A percentile compares a stretch with the other conserved stretches of the same genome.
These are phyloP conservation scores for Nesogale talazaci DNA, from an alignment of 2,113 vertebrate species.

Conservation along the genomic window DNA sequence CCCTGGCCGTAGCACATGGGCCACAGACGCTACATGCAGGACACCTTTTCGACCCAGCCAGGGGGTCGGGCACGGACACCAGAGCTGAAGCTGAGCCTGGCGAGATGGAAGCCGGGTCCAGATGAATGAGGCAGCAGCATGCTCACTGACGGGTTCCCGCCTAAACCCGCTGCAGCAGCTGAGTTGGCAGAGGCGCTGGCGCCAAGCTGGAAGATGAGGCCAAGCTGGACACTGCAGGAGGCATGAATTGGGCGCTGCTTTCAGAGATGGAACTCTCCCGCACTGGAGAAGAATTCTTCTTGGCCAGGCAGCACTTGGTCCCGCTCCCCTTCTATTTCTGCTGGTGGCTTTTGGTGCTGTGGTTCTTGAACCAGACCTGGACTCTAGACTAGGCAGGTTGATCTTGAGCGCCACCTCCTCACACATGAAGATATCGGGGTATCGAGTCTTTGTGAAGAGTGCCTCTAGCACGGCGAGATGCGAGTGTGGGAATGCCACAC, in stretches of 20 bases:
- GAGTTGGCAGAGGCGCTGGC: slow-evolving; percentile 84
- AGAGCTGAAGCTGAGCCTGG: slow-evolving; percentile 90
- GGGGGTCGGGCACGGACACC: slow-evolving; percentile 89
- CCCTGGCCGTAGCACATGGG: slow-evolving; percentile 96
- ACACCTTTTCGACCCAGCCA: slow-evolving; percentile 92
- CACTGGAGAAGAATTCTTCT: slow-evolving; percentile 97
- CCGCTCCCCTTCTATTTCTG: slow-evolving; percentile 94
- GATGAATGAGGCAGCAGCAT: slow-evolving; percentile 94
- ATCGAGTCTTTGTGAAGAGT: slow-evolving; percentile 94
- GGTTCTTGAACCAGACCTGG: slow-evolving; percentile 99
- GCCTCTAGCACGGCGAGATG: slow-evolving; percentile 94
- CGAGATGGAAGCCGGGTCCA: slow-evolving; percentile 98
- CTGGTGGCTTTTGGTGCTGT: slow-evolving; percentile 97
- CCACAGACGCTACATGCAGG: slow-evolving; percentile 96
- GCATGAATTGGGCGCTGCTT: slow-evolving; percentile 98
- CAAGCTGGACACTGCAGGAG: slow-evolving; percentile 94
- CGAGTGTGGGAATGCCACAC: slow-evolving; percentile 94
- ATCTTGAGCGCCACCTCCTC: slow-evolving; percentile 99
- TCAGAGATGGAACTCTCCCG: slow-evolving; percentile 97
- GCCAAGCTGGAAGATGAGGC: slow-evolving; percentile 93
- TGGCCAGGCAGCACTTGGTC: slow-evolving; percentile 94
- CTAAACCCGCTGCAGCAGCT: slow-evolving; percentile 84
- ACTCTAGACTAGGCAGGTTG: slow-evolving; percentile 97
- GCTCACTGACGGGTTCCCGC: slow-evolving; percentile 89
- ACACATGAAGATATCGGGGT: slow-evolving; percentile 99